A percentile compares a stretch with the other conserved stretches of the same genome.
Evolutionary conservation across 1,140 invertebrate species (phyloP).

Genomic region (Hesperophylax magnus): DNA sequence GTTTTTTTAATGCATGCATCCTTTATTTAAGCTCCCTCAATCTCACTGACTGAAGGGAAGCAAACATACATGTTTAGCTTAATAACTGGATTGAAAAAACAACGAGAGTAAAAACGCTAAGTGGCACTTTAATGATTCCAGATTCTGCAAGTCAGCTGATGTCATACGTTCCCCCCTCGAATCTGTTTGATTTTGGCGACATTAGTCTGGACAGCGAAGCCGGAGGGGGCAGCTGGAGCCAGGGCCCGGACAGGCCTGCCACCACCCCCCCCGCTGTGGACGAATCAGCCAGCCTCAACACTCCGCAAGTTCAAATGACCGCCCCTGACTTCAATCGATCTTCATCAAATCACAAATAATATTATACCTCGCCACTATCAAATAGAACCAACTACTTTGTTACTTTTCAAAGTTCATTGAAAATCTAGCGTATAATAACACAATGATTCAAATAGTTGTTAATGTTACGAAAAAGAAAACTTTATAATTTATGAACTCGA

Average conservation of each 20-base stretch:
- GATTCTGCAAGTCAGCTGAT: slow-evolving; percentile 66
- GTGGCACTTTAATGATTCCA: slow-evolving; percentile 41
- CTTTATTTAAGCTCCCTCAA: too few relatives aligned
- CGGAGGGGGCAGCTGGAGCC: background rate
- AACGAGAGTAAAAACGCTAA: background rate
- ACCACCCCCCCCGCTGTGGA: slow-evolving; percentile 41
- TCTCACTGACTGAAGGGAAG: too few relatives aligned
- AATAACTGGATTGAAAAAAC: background rate
- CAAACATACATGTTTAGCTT: too few relatives aligned
- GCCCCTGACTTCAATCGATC: slow-evolving; percentile 58
- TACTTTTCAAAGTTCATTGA: too few relatives aligned
- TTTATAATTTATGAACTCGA: too few relatives aligned
- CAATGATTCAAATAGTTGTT: too few relatives aligned
- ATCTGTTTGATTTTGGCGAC: slow-evolving; percentile 69
- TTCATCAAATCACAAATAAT: background rate
- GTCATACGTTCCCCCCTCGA: slow-evolving; percentile 65
- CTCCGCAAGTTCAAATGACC: slow-evolving; percentile 62
- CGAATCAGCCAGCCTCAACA: slow-evolving; percentile 68
- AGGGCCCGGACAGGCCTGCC: slow-evolving; percentile 36
- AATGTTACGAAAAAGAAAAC: too few relatives aligned
- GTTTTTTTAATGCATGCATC: too few relatives aligned
- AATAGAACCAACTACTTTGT: background rate
- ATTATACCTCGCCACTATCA: background rate
- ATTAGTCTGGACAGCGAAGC: slow-evolving; percentile 65
- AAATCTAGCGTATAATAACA: too few relatives aligned